Base-by-base conservation (phyloP, 2,888 invertebrate species). In the Periphyllus acericola region DNA sequence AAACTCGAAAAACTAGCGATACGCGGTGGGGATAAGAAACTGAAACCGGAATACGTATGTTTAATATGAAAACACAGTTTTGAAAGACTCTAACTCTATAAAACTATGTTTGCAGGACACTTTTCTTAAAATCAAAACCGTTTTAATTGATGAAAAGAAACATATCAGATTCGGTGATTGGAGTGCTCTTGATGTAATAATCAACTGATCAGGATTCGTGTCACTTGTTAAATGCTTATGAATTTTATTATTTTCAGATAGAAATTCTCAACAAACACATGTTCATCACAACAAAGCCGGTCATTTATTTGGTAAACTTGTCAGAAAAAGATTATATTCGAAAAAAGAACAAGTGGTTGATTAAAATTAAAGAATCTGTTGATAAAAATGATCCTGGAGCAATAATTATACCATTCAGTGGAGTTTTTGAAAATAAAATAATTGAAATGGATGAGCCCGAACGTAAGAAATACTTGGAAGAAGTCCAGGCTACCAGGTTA, bases 311-410 rank as follows among this genome's bases (percentile, higher is more conserved):
- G 90, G 96, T 99, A 17, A 99, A 99, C 92, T 93, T 99, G 89
- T 96, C 99, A 0, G 98, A 99, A 92, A 98, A 98, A 92, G 99
- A 99, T 92, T 99, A 97, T 92, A 97, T 98, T 91, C 95, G 98
- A 91, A 99, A 99, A 93, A 99, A 99, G 93, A 99, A 99, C 91
- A 99, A 99, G 93, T 99, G 98, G 98, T 93, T 98, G 91, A 93
- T 95, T 81, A 99, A 99, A 93, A 96, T 99, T 91, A 99, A 99
- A 92, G 98, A 98, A 92, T 99, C 98, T 98, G 96, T 99, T 90
- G 99, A 99, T 92, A 96, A 96, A 91, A 95, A 99, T 91, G 99
- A 99, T 91, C 96, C 98, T 0, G 99, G 99, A 3, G 95, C 98
- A 0, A 93, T 95, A 4, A 94, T 99, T 72, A 98, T 99, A 90